Percentiles rank a stretch among this genome's conserved stretches.
These are phyloP conservation scores for Psammodynastes pulverulentus DNA, from an alignment of 2,113 vertebrate genomes.

Conservation along the genomic window DNA sequence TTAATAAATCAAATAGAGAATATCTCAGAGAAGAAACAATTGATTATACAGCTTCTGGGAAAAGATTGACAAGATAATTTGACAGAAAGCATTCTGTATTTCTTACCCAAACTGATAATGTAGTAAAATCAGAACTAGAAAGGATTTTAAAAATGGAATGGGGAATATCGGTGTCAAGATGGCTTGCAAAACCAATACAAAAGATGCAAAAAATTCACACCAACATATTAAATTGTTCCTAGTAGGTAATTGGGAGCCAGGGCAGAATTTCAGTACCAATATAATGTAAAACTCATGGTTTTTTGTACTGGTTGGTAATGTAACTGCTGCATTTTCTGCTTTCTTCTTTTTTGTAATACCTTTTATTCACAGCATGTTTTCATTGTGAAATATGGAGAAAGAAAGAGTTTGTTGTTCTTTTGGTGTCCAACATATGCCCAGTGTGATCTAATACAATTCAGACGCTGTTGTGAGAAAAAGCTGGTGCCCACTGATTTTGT, in stretches of 20 bases:
- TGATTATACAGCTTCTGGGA: background rate
- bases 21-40: background rate
- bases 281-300: background rate
- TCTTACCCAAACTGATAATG: background rate
- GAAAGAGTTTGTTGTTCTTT: background rate
- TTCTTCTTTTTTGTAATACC: background rate
- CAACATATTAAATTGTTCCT: background rate
- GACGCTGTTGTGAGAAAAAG: background rate
- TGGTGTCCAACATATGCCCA: background rate
- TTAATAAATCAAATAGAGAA: background rate
- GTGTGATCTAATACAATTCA: background rate
- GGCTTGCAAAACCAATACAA: background rate
- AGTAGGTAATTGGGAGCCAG: background rate
- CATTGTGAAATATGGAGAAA: background rate
- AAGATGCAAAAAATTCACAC: background rate
- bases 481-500: background rate
- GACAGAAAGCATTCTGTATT: background rate
- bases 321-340: background rate
- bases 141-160: background rate
- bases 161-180: background rate
- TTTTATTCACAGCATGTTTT: background rate
- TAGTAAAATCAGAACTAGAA: background rate
- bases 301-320: background rate
- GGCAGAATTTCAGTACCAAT: background rate
- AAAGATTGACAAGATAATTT: background rate